Evolutionary conservation across 2,113 vertebrate species (phyloP).

Genomic region (Propithecus coquereli): DNA sequence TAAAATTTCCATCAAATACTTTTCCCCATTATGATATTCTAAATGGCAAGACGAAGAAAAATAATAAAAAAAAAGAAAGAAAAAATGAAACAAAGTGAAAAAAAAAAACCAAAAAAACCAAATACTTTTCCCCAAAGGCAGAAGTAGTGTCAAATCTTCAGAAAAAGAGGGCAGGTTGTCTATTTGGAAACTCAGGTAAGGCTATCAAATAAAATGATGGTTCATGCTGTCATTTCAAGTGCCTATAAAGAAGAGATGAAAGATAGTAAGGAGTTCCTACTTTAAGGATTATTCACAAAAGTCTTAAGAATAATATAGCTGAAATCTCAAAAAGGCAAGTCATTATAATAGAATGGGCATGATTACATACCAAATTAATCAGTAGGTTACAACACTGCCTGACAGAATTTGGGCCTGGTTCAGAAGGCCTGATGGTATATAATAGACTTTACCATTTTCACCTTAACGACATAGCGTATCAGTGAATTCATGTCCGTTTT

Average conservation of each 20-base stretch:
- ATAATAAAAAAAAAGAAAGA: no score
- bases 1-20: neutral
- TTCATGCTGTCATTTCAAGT: neutral
- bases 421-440: neutral
- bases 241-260: neutral
- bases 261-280: neutral
- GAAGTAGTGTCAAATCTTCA: neutral
- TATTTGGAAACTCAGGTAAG: neutral
- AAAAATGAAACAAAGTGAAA: no score
- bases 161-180: neutral
- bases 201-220: neutral
- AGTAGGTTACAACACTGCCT: neutral
- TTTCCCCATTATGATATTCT: neutral
- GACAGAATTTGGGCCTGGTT: neutral
- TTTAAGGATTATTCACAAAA: slow-evolving; percentile 3
- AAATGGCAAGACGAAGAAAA: no score
- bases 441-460: neutral
- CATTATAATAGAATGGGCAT: neutral
- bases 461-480: neutral
- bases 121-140: neutral
- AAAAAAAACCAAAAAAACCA: no score
- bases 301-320: neutral
- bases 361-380: neutral
- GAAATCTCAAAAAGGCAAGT: neutral
- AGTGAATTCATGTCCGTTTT: slow-evolving; percentile 13